These are phyloP conservation scores for Procambarus virginalis DNA, from an alignment of 1,140 invertebrate species.

Conservation along the genomic window DNA sequence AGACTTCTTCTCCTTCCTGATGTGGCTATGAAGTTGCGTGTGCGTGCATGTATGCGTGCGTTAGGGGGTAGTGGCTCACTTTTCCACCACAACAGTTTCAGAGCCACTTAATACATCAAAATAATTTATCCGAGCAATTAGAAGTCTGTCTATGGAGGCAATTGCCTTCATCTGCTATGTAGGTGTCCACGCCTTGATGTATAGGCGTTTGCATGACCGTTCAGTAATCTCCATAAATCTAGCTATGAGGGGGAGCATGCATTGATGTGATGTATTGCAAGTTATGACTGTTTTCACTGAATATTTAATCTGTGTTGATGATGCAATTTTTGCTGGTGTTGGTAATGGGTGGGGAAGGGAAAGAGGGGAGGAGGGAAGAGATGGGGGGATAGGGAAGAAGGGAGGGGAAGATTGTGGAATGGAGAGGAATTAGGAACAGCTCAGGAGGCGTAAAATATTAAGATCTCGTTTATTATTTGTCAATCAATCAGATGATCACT, in stretches of 20 bases:
- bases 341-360: not conserved
- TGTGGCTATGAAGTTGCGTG: not conserved
- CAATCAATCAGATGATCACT: too few relatives aligned
- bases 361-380: too few relatives aligned
- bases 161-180: not conserved
- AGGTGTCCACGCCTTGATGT: not conserved
- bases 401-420: too few relatives aligned
- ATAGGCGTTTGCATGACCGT: not conserved
- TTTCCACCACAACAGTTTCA: too few relatives aligned
- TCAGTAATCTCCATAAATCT: not conserved
- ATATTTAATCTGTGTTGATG: not conserved
- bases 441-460: too few relatives aligned
- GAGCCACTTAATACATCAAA: too few relatives aligned
- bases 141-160: not conserved
- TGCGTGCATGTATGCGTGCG: not conserved
- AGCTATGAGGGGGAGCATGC: not conserved
- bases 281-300: not conserved
- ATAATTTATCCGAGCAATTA: too few relatives aligned
- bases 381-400: too few relatives aligned
- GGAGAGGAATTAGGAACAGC: too few relatives aligned
- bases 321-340: not conserved
- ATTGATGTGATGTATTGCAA: not conserved
- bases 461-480: too few relatives aligned
- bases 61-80: too few relatives aligned
- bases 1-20: too few relatives aligned